Conservation (phyloP, 2,888 invertebrate genomes). For the Marasmarcha lunaedactyla region DNA sequence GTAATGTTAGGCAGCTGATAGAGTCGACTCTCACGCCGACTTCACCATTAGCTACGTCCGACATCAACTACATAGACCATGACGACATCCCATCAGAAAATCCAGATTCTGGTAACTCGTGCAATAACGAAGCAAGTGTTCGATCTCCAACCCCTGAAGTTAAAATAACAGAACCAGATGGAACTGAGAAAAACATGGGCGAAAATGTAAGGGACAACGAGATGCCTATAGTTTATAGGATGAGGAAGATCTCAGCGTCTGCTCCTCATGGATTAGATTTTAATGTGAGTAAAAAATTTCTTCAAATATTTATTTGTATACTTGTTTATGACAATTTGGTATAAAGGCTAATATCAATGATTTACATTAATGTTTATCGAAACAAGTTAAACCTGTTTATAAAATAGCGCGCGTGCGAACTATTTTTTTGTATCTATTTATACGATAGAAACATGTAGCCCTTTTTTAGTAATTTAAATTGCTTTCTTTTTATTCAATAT, state of each 20-base stretch:
- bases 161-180: conserved; percentile 28
- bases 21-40: conserved; percentile 22
- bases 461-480: no score
- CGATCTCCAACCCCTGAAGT: conserved; percentile 46
- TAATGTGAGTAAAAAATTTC: no score
- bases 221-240: conserved; percentile 27
- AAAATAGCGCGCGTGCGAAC: no score
- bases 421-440: no score
- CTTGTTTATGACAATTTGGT: no score
- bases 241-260: conserved; percentile 74
- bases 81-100: conserved; percentile 11
- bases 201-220: conserved; percentile 14
- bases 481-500: no score
- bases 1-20: conserved; percentile 30
- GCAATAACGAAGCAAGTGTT: conserved; percentile 10
- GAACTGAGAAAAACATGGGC: conserved; percentile 17
- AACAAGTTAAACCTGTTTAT: no score
- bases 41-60: conserved; percentile 13
- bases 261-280: conserved; percentile 35
- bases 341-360: no score
- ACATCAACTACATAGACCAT: conserved; percentile 28
- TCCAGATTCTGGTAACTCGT: conserved; percentile 2
- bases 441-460: no score
- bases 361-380: no score
- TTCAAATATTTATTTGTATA: no score